Percentiles rank a stretch among this genome's conserved stretches.
These are phyloP conservation scores for Prochilodus magdalenae DNA, from an alignment of 2,113 vertebrate species.

Conservation along the genomic window DNA sequence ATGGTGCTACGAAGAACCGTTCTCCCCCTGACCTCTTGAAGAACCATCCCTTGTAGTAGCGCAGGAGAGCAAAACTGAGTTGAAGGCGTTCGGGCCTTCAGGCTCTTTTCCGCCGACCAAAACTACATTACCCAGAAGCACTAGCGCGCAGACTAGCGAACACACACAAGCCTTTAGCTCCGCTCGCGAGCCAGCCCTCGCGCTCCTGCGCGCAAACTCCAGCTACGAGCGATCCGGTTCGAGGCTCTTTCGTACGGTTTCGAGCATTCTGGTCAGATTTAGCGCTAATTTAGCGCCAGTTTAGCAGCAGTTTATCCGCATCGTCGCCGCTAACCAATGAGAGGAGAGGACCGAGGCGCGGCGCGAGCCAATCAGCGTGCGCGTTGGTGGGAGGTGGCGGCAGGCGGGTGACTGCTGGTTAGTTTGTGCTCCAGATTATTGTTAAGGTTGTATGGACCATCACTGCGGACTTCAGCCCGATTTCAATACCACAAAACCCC, in stretches of 20 bases:
- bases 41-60: no score
- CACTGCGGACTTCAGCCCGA: conserved; percentile 72
- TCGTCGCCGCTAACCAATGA: conserved; percentile 66
- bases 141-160: conserved; percentile 12
- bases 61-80: no score
- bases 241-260: not conserved
- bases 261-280: not conserved
- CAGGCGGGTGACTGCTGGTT: conserved; percentile 78
- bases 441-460: conserved; percentile 85
- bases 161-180: not conserved
- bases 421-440: conserved; percentile 81
- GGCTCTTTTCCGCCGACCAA: not conserved
- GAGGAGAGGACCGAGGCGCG: conserved; percentile 27
- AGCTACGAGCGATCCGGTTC: no score
- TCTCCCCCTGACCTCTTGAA: no score
- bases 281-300: not conserved
- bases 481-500: conserved; percentile 58
- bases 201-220: accelerated
- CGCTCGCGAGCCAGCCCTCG: not conserved
- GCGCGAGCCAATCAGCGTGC: conserved; percentile 66
- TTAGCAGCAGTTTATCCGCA: conserved; percentile 36
- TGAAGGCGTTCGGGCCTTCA: not conserved
- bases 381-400: conserved; percentile 74
- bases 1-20: no score
- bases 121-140: conserved; percentile 74